Base-by-base conservation (phyloP, 1,140 invertebrate genomes). In the Ceratina japonica region DNA sequence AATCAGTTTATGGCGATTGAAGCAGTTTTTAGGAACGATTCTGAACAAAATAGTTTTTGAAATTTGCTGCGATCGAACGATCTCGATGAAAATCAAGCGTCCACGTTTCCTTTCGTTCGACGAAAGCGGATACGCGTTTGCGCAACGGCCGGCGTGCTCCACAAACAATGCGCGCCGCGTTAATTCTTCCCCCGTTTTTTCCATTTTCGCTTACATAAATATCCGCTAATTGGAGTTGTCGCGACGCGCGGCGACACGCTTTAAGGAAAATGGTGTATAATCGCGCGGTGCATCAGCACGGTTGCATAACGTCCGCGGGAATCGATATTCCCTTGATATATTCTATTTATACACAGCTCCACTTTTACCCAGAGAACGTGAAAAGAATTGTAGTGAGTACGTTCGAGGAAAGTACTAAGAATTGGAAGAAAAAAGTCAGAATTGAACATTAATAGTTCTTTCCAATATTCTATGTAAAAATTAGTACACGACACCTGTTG, bases 41-140 rank as follows among this genome's bases (percentile, higher is more conserved):
- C 27, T 31, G 27, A 31, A 31, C 27, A 31, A 44, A 44, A 44
- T 44, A 0, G 10, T 8, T 44, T 44, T 44, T 10, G 2, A 44
- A 10, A 10, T 44, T 44, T 7, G 3, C 37, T 44, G 37, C 37
- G 37, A 44, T 44, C 37, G 37, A 44, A 44, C 37, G 37, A 44
- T 44, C 37, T 44, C 2, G 37, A 44, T 44, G 37, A 44, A 51
- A 44, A 8, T 54, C n/a, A 65, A 27, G 18, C 56, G 20, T 59
- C 20, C 15, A 51, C 64, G 20, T 76, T 69, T 69, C 37, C 65
- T 69, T 76, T 69, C 74, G 20, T 61, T 31, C 18, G 15, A 68
- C 64, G 63, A 69, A 75, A 68, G 64, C 64, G 64, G 74, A 75
- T 59, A 59, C 54, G 31, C 52, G 64, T 66, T 75, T 69, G 51